Percentiles rank a stretch among this genome's conserved stretches.
These are phyloP conservation scores for Dolichotis patagonum DNA, from an alignment of 2,113 vertebrate genomes.

Conservation along the genomic window DNA sequence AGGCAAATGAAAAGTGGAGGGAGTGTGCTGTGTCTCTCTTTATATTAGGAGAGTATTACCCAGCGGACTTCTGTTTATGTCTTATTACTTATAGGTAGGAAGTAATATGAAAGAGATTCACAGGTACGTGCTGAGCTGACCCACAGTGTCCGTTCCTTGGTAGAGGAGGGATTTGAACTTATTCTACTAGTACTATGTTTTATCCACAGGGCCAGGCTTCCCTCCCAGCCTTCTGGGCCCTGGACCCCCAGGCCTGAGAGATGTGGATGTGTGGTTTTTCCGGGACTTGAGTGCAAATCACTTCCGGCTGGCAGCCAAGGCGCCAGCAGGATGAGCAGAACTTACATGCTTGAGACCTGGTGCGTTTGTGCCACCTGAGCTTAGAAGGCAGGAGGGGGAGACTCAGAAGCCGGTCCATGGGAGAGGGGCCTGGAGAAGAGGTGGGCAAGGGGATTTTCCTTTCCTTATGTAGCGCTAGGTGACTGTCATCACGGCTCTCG, in stretches of 20 bases:
- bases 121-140: not conserved
- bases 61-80: not conserved
- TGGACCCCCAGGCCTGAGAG: not conserved
- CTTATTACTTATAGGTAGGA: not conserved
- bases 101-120: not conserved
- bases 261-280: not conserved
- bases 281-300: not conserved
- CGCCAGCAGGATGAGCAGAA: not conserved
- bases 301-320: not conserved
- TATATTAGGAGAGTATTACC: not conserved
- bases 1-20: not conserved
- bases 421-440: not conserved
- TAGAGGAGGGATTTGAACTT: not conserved
- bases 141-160: not conserved
- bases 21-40: not conserved
- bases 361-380: not conserved
- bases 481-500: slow-evolving; percentile 45
- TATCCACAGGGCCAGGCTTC: not conserved
- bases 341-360: not conserved
- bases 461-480: slow-evolving; percentile 55
- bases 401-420: not conserved
- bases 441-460: slow-evolving; percentile 15
- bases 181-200: not conserved
- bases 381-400: not conserved
- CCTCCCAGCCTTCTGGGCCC: not conserved